Evolutionary conservation across 2,888 invertebrate species (phyloP), one percentile per base, ranked within the genome.

Genomic region (Ommatoiulus sabulosus): DNA sequence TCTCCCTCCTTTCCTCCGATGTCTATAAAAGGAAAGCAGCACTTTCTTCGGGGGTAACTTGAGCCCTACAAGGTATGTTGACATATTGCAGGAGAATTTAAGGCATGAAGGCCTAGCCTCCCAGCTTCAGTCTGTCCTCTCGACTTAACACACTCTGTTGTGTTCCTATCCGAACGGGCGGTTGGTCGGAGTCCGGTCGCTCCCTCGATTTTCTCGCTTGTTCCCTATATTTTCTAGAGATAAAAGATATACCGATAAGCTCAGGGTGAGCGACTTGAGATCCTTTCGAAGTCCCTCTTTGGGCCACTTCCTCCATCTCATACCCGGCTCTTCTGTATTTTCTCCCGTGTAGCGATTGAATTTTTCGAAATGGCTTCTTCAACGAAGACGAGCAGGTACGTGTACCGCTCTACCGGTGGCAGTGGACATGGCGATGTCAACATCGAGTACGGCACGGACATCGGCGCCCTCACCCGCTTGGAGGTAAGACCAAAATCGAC

Each of bases 371-470:
- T 88, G 88, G 84, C 88, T 35, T 44, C 91, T 84, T 95, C 96
- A 93, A 96, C 97, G 93, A 97, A 97, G 94, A 91, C 92, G 88
- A 91, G 91, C 88, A 91, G 91, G 89, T 97, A 97, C 94, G 95
- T 96, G 93, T 98, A 98, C 95, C 96, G 97, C 94, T 96, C 97
- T 93, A 90, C 90, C 93, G 96, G 96, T 92, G 95, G 95, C 93
- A 95, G 95, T 15, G 91, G 91, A 43, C 91, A 91, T 86, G 96
- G 97, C 94, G 97, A 97, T 94, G 96, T 97, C 93, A 97, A 96
- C 95, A 97, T 98, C 94, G 97, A 97, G 95, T 98, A 97, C 94
- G 96, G 96, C 94, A 95, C 97, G 94, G 97, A 98, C 94, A 95
- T 97, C 94, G 97, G 96, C 94, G 96, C 97, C 94, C 96, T 98